Conservation (phyloP, 2,888 invertebrate genomes). For the Zygogramma bicolorata region DNA sequence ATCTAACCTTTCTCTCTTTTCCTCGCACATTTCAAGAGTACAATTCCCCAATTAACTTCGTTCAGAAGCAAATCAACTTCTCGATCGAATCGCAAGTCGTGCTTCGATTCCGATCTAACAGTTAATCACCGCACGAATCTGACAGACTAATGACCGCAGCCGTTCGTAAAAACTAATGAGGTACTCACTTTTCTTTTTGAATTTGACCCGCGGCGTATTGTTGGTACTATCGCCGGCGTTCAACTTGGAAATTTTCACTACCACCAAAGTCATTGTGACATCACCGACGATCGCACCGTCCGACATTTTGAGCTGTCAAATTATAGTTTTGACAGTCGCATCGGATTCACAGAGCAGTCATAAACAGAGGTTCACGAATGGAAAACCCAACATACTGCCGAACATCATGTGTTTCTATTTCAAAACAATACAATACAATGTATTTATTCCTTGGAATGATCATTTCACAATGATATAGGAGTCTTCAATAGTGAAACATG, state of each 20-base stretch:
- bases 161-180: background rate
- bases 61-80: background rate
- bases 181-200: constrained; percentile 37
- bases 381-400: too few species aligned
- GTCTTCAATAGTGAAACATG: too few species aligned
- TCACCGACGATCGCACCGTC: background rate
- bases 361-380: too few species aligned
- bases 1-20: too few species aligned
- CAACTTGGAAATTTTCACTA: constrained; percentile 32
- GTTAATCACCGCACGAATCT: background rate
- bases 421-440: too few species aligned
- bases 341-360: too few species aligned
- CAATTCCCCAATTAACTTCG: background rate
- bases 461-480: too few species aligned
- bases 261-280: constrained; percentile 43
- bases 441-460: too few species aligned
- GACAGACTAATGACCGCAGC: background rate
- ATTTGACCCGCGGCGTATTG: constrained; percentile 13
- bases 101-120: background rate
- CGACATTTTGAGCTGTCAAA: background rate
- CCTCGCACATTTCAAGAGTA: too few species aligned
- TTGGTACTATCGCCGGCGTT: constrained; percentile 27
- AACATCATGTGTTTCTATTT: too few species aligned
- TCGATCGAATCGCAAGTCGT: background rate
- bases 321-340: background rate